These are phyloP conservation scores for Drosophila algonquin DNA, from an alignment of 2,888 invertebrate genomes.

Conservation along the genomic window DNA sequence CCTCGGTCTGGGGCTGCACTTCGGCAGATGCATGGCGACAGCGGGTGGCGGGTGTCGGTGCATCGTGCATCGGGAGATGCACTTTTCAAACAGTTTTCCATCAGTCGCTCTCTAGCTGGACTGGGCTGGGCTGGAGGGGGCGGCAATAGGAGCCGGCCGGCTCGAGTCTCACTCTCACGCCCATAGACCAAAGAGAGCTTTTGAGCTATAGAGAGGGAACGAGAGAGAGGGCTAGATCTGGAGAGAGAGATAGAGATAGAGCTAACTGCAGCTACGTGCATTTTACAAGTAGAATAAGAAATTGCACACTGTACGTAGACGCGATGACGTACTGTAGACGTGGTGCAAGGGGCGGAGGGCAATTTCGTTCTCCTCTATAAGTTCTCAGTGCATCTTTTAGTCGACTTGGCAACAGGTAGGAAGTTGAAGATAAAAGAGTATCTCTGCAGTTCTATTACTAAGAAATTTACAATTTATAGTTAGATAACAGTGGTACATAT, in stretches of 20 bases:
- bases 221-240: slow-evolving; percentile 2
- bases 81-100: slow-evolving; percentile 79
- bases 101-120: slow-evolving; percentile 1
- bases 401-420: not conserved
- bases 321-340: slow-evolving; percentile 36
- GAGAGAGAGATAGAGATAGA: slow-evolving; percentile 26
- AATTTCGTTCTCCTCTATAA: not conserved
- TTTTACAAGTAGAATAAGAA: slow-evolving; percentile 68
- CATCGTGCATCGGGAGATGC: slow-evolving; percentile 60
- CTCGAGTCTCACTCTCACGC: slow-evolving; percentile 38
- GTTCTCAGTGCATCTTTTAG: not conserved
- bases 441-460: not conserved
- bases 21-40: slow-evolving; percentile 35
- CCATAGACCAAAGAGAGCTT: slow-evolving; percentile 34
- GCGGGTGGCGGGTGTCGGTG: slow-evolving; percentile 16
- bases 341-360: not conserved
- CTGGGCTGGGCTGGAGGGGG: slow-evolving; percentile 52
- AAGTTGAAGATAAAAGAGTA: not conserved
- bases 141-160: slow-evolving; percentile 66
- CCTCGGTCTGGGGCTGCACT: slow-evolving; percentile 37
- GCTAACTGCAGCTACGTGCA: slow-evolving; percentile 66
- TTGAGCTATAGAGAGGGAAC: slow-evolving; percentile 23
- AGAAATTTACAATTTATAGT: not conserved
- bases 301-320: slow-evolving; percentile 57
- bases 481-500: not conserved